Evolutionary conservation across 2,113 vertebrate genomes (phyloP).

Genomic region (Pseudolaguvia tuberculata): DNA sequence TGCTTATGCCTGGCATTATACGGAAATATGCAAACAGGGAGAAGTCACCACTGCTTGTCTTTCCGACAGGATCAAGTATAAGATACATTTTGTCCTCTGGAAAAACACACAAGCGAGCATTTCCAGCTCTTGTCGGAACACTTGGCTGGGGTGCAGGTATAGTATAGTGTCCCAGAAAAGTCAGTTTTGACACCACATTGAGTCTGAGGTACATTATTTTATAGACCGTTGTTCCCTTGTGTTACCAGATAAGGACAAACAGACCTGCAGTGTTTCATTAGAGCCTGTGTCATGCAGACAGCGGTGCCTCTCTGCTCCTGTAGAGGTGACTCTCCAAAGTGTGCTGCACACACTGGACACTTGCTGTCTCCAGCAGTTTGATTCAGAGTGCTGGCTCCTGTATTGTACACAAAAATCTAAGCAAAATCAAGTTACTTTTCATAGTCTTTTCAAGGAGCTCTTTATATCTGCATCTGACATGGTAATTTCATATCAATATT

Average conservation of each 20-base stretch:
- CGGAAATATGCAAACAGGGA: not conserved
- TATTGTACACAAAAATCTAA: constrained; percentile 44
- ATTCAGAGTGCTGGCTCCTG: constrained; percentile 79
- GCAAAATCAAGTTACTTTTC: constrained; percentile 54
- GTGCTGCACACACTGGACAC: constrained; percentile 65
- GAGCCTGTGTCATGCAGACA: constrained; percentile 76
- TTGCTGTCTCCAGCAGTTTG: constrained; percentile 50
- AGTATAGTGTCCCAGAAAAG: not conserved
- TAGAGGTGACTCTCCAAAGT: constrained; percentile 73
- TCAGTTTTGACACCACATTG: not conserved
- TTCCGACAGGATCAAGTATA: constrained; percentile 70
- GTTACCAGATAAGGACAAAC: constrained; percentile 51
- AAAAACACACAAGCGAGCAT: constrained; percentile 64
- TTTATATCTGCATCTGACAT: constrained; percentile 64
- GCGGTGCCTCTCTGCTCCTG: constrained; percentile 59
- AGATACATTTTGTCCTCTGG: constrained; percentile 73
- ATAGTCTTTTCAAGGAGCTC: constrained; percentile 66
- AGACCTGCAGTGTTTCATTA: constrained; percentile 69
- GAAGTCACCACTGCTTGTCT: constrained; percentile 36
- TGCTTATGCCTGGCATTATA: constrained; percentile 50
- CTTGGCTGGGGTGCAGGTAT: constrained; percentile 69
- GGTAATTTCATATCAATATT: constrained; percentile 64
- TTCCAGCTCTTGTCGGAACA: constrained; percentile 65
- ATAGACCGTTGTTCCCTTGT: not conserved
- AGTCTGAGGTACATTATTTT: not conserved